Conservation (phyloP, 2,113 vertebrate genomes). For the Tylochromis polylepis region DNA sequence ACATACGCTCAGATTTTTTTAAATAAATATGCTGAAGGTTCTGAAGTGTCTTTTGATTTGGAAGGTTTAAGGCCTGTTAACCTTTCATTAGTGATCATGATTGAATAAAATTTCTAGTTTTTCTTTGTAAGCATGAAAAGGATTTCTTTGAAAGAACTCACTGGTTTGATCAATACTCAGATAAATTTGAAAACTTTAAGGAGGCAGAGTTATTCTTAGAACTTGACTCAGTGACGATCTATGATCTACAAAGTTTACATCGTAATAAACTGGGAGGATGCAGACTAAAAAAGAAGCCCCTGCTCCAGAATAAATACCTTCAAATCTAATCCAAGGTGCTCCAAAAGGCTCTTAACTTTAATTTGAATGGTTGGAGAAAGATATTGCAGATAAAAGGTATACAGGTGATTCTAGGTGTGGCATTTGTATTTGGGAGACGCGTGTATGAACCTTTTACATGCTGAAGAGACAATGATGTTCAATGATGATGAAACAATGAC, state of each 20-base stretch:
- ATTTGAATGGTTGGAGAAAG: too few relatives aligned
- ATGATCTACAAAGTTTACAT: neutral
- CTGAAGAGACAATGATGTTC: too few relatives aligned
- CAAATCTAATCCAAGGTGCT: too few relatives aligned
- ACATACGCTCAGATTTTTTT: neutral
- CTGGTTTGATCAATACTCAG: neutral
- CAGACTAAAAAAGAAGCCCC: neutral
- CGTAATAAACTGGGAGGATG: neutral
- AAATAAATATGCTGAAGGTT: neutral
- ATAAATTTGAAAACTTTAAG: neutral
- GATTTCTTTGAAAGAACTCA: neutral
- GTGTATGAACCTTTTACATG: too few relatives aligned
- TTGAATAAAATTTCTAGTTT: neutral
- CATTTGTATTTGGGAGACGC: too few relatives aligned
- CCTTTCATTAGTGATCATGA: neutral
- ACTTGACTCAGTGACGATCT: neutral
- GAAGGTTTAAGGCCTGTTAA: neutral
- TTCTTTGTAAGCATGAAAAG: neutral
- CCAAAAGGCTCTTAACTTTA: too few relatives aligned
- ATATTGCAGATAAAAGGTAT: too few relatives aligned
- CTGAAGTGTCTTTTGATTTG: neutral
- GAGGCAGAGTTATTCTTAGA: neutral
- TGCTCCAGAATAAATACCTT: neutral
- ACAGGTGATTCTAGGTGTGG: too few relatives aligned
- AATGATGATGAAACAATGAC: too few relatives aligned